These are phyloP conservation scores for Dipodomys spectabilis DNA, from an alignment of 2,113 vertebrate genomes.

Conservation along the genomic window DNA sequence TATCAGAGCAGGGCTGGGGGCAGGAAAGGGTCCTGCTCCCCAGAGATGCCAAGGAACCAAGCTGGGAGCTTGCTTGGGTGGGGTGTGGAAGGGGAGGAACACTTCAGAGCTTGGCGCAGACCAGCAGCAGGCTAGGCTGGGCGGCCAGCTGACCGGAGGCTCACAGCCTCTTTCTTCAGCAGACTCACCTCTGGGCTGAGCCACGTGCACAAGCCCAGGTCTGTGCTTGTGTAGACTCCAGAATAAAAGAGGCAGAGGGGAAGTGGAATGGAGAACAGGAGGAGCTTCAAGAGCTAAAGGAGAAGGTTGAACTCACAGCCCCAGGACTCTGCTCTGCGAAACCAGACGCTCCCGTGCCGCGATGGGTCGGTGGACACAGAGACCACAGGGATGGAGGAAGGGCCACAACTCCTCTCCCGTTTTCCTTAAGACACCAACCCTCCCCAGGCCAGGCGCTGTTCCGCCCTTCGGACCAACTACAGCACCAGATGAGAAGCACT, in stretches of 20 bases:
- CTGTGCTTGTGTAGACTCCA: neutral
- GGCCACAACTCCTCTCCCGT: neutral
- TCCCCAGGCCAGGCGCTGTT: neutral
- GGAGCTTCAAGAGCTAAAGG: too few species aligned
- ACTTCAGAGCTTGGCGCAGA: neutral
- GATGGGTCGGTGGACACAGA: accelerated
- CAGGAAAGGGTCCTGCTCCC: neutral
- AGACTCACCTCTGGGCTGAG: neutral
- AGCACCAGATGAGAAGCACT: neutral
- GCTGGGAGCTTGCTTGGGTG: neutral
- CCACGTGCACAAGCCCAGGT: neutral
- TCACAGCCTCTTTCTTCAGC: neutral
- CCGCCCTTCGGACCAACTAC: neutral
- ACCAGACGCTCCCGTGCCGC: neutral
- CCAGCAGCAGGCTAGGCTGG: accelerated
- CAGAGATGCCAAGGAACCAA: neutral
- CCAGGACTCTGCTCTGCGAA: accelerated
- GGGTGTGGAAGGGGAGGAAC: accelerated
- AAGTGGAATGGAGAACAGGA: neutral
- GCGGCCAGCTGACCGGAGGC: neutral
- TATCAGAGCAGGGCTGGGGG: neutral
- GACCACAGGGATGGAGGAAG: neutral
- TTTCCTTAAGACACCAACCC: accelerated
- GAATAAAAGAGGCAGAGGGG: neutral
- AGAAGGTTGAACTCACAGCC: neutral